These are phyloP conservation scores for Urechis unicinctus DNA, from an alignment of 2,888 invertebrate genomes.

Conservation along the genomic window DNA sequence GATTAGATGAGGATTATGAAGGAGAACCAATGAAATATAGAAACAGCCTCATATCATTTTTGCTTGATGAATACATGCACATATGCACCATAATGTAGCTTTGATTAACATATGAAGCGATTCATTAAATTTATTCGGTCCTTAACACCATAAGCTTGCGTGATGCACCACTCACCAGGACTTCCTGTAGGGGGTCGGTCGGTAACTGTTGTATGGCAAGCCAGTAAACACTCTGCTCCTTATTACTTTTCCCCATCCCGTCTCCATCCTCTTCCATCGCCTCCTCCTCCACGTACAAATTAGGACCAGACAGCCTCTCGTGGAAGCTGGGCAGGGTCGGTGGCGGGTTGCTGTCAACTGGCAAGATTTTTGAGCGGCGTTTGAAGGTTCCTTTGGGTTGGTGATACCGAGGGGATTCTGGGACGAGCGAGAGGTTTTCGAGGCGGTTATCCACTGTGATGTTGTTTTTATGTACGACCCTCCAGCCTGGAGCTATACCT, in stretches of 20 bases:
- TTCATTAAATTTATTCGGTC: too few species aligned
- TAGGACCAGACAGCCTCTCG: neutral
- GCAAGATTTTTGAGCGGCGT: too few species aligned
- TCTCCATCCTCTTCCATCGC: neutral
- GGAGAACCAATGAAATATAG: neutral
- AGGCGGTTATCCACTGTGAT: conserved; percentile 55
- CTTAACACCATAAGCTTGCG: too few species aligned
- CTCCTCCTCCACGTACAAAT: neutral
- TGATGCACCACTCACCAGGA: conserved; percentile 14
- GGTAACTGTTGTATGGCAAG: conserved; percentile 54
- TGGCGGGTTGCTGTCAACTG: conserved; percentile 1
- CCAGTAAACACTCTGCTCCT: conserved; percentile 54
- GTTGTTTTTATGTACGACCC: conserved; percentile 53
- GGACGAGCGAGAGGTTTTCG: conserved; percentile 52
- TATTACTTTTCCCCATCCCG: neutral
- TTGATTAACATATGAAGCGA: too few species aligned
- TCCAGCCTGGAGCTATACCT: conserved; percentile 52
- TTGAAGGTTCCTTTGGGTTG: too few species aligned
- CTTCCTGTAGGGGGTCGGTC: conserved; percentile 45
- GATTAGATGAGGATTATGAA: too few species aligned
- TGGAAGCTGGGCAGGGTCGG: neutral
- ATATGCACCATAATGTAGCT: too few species aligned
- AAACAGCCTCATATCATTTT: neutral
- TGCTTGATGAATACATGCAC: too few species aligned
- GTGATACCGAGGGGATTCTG: conserved; percentile 17